phyloP scores from a whole-genome alignment of 2,888 invertebrate genomes.

The Podotricha telesiphe region DNA sequence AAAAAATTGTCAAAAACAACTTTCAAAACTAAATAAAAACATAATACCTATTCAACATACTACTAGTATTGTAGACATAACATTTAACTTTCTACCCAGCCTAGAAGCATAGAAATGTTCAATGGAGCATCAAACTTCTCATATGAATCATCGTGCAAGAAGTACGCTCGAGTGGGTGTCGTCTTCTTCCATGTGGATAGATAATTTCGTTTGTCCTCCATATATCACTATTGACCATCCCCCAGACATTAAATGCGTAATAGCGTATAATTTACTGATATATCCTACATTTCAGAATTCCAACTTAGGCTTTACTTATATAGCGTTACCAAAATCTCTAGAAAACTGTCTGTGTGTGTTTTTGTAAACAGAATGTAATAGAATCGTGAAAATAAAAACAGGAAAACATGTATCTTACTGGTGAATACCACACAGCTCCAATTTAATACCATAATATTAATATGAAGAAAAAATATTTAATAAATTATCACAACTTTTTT shows the following conservation, averaged over 20 bases:
- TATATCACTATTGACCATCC: conserved; percentile 41
- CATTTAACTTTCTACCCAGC: neutral
- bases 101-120: conserved; percentile 33
- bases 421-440: neutral
- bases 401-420: no score
- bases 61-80: neutral
- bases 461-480: neutral
- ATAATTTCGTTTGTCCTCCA: conserved; percentile 38
- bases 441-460: neutral
- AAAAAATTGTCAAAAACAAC: neutral
- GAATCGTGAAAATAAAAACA: no score
- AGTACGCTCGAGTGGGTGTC: conserved; percentile 38
- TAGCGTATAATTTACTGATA: conserved; percentile 29
- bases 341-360: no score
- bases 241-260: conserved; percentile 31
- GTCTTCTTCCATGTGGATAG: conserved; percentile 40
- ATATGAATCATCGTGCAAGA: conserved; percentile 42
- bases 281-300: conserved; percentile 8
- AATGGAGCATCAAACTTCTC: conserved; percentile 33
- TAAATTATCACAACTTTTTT: neutral
- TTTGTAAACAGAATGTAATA: no score
- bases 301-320: neutral
- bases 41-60: neutral
- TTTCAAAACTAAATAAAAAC: neutral
- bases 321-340: no score